These are phyloP conservation scores for Pterostichus niger DNA, from an alignment of 2,888 invertebrate species.

Conservation along the genomic window DNA sequence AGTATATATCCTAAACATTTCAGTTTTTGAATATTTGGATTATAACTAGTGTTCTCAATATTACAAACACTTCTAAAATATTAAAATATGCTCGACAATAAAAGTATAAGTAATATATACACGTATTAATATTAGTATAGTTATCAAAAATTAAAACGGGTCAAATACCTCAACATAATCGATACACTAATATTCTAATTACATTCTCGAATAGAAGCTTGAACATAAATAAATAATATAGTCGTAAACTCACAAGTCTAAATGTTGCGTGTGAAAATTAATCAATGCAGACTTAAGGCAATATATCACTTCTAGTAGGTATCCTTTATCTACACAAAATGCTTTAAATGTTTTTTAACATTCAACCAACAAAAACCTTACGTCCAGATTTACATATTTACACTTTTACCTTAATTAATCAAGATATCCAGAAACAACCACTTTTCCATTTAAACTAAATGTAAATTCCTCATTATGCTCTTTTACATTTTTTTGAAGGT, in stretches of 20 bases:
- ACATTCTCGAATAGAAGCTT: neutral
- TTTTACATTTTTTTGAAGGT: too few species aligned
- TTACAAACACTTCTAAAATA: too few species aligned
- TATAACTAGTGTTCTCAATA: too few species aligned
- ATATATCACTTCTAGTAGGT: constrained; percentile 14
- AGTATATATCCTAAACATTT: too few species aligned
- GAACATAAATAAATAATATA: constrained; percentile 18
- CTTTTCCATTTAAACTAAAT: too few species aligned
- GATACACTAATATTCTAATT: neutral
- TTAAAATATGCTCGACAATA: too few species aligned
- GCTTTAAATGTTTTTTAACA: neutral
- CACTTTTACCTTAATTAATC: constrained; percentile 8
- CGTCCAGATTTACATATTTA: constrained; percentile 9
- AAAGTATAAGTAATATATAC: neutral
- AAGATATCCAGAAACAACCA: too few species aligned
- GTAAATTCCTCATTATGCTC: too few species aligned
- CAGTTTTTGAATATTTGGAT: too few species aligned
- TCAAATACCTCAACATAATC: constrained; percentile 21
- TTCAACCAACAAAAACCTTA: constrained; percentile 2
- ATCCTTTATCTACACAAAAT: constrained; percentile 21
- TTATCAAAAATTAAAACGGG: neutral
- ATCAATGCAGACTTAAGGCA: constrained; percentile 19
- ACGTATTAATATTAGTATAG: neutral
- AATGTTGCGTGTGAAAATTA: constrained; percentile 9
- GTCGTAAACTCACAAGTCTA: constrained; percentile 2